Evolutionary conservation across 1,140 invertebrate species (phyloP), one percentile per base, ranked within the genome.

Genomic region (Drosophila bocki): DNA sequence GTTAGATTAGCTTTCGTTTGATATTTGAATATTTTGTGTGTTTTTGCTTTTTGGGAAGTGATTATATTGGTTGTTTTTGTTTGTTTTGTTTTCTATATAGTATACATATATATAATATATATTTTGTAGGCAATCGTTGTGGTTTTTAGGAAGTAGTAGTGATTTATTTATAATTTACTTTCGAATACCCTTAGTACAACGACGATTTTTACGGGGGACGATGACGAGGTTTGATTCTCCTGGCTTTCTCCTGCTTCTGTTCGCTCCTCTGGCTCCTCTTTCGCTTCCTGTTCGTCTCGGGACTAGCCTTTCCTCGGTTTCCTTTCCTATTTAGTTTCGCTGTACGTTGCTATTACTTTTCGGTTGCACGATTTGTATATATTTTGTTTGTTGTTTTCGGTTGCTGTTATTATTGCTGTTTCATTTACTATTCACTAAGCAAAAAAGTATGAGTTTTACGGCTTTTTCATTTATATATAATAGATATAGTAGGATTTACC

Each of bases 61-160:
- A 67, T 84, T 87, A 87, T 88, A 77, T 84, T 84, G 83, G 75
- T 75, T 61, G 29, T 33, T 51, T 50, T 17, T 51, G 22, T 48
- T 59, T 74, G 50, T 53, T 59, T 75, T 75, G 63, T 67, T 60
- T 84, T 69, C 53, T 72, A 72, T 72, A 58, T 71, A 71, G 67
- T 72, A 57, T 62, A 62, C 78, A 77, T 80, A 77, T 76, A 71
- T 86, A 86, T 67, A 65, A 65, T 78, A 82, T 83, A 83, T 82
- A 71, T 83, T 87, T 87, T 88, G 84, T 88, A 88, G 84, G 84
- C 84, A 88, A 88, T 90, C 84, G 84, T 88, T 88, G 84, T 88
- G 84, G 80, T 88, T 71, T 87, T 80, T 87, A 88, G 84, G 84
- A 88, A 88, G 84, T 88, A 88, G 79, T 88, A 88, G 84, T 88